Conservation (phyloP, 2,888 invertebrate species). For the Diaphora mendica region DNA sequence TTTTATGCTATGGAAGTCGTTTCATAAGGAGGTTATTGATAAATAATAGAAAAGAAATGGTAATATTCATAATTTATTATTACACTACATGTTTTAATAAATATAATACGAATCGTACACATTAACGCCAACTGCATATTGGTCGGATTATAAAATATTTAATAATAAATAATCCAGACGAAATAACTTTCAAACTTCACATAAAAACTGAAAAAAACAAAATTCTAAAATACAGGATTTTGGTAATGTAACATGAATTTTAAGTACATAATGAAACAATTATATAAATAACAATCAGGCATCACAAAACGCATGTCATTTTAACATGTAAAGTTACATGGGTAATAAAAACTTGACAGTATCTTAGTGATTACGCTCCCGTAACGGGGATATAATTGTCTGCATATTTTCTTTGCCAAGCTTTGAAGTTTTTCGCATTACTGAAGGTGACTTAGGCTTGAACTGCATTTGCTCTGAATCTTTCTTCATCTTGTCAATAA, state of each 20-base stretch:
- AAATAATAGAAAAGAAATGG: background rate
- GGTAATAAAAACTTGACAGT: background rate
- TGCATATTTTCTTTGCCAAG: slow-evolving; percentile 80
- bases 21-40: background rate
- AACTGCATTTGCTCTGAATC: slow-evolving; percentile 69
- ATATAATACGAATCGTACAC: slow-evolving; percentile 32
- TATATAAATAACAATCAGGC: slow-evolving; percentile 41
- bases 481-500: slow-evolving; percentile 79
- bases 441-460: slow-evolving; percentile 78
- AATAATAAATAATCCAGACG: slow-evolving; percentile 36
- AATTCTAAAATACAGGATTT: slow-evolving; percentile 33
- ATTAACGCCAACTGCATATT: slow-evolving; percentile 25
- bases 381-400: slow-evolving; percentile 75
- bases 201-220: slow-evolving; percentile 37
- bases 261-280: slow-evolving; percentile 27
- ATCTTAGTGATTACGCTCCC: slow-evolving; percentile 76
- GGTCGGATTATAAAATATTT: slow-evolving; percentile 37
- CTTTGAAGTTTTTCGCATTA: slow-evolving; percentile 73
- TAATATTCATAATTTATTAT: slow-evolving; percentile 28
- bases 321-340: slow-evolving; percentile 14
- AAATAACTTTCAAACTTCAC: slow-evolving; percentile 29
- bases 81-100: slow-evolving; percentile 39
- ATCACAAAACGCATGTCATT: slow-evolving; percentile 18
- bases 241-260: slow-evolving; percentile 35
- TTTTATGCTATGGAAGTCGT: too few species aligned